Base-by-base conservation (phyloP, 2,888 invertebrate genomes). In the Phengaris arion region DNA sequence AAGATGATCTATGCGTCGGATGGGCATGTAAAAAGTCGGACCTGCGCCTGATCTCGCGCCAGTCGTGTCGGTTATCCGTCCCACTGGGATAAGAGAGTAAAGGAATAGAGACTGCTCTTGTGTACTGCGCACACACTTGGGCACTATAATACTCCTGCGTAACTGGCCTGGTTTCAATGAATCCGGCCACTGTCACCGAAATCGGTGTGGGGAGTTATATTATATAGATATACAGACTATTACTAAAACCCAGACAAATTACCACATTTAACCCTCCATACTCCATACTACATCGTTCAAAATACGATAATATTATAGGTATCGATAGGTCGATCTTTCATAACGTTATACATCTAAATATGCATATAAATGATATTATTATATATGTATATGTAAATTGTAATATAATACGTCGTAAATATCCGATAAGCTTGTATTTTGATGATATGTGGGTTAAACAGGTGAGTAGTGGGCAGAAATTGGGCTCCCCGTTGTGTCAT, bases 311-410 rank as follows among this genome's bases (percentile, higher is more conserved):
- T n/a, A 5, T 55, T 6, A 55, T 35, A 64, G 35, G 64, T 64
- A 64, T n/a, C n/a, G n/a, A n/a, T n/a, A n/a, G 35, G 12, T 35
- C 64, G 64, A 64, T 64, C 64, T 64, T 35, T 64, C 64, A 64
- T 64, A 64, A 22, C 35, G 64, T 64, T 64, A 64, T 64, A 35
- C 64, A 45, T 64, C 64, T 64, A 35, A 64, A 64, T 64, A 64
- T 64, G 35, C 64, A 64, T 64, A 64, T 35, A 35, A 64, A 64
- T 64, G 64, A 64, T 64, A 64, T 35, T 64, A 64, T 13, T 12
- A 35, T 64, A 64, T 13, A 64, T 64, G 12, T 64, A 64, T 64
- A 64, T 64, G 64, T 64, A 64, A 64, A 64, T 64, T 64, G 64
- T 64, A 64, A 64, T 35, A 64, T 64, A 13, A 64, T 64, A 64